Conservation (phyloP, 2,797 vertebrate genomes). For the Sciurus vulgaris region DNA sequence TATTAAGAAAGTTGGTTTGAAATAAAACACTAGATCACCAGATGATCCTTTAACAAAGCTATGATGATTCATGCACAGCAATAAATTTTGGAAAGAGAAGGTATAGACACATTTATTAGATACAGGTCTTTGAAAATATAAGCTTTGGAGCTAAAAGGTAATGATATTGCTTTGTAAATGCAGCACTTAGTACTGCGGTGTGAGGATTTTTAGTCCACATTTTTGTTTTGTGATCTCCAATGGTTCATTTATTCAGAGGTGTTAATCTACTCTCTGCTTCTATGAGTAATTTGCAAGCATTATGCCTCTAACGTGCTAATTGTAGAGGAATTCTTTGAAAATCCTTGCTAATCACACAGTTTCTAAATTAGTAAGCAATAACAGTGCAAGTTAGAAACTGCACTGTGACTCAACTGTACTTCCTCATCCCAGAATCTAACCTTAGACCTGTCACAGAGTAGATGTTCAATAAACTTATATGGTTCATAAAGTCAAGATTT, state of each 20-base stretch:
- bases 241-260: neutral
- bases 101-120: neutral
- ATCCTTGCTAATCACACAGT: neutral
- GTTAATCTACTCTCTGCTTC: neutral
- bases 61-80: neutral
- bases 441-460: neutral
- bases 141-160: neutral
- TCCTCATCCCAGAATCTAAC: neutral
- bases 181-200: neutral
- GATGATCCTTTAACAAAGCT: neutral
- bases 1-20: neutral
- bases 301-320: neutral
- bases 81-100: neutral
- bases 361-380: neutral
- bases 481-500: neutral
- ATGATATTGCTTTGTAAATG: conserved; percentile 3
- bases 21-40: neutral
- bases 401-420: neutral
- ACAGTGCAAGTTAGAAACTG: neutral
- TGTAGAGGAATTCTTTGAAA: neutral
- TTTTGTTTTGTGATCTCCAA: neutral
- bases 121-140: neutral
- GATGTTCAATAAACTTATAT: neutral
- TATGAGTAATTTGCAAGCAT: neutral
- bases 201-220: neutral